A percentile compares a stretch with the other conserved stretches of the same genome.
phyloP scores from a whole-genome alignment of 2,797 vertebrate species.

The Diplodus sargus region DNA sequence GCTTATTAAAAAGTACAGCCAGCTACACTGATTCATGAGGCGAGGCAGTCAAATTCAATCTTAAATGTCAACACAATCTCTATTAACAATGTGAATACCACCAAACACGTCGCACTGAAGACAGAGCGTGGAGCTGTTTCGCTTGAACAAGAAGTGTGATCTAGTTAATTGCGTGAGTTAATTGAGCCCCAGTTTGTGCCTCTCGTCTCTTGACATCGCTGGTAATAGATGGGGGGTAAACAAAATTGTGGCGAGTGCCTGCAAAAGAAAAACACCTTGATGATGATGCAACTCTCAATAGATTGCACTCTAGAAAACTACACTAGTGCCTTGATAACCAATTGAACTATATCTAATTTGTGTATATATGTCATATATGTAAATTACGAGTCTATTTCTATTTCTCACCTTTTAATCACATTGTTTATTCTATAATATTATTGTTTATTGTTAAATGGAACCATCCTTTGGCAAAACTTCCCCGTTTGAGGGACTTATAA shows the following conservation, averaged over 20 bases:
- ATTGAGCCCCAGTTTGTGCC: neutral
- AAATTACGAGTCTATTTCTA: no score
- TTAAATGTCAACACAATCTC: slow-evolving; percentile 51
- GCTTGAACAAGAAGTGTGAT: slow-evolving; percentile 7
- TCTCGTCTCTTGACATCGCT: neutral
- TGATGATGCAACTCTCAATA: neutral
- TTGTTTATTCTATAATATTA: no score
- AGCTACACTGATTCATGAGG: slow-evolving; percentile 30
- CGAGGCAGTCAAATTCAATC: slow-evolving; percentile 35
- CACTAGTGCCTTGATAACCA: neutral
- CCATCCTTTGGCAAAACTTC: no score
- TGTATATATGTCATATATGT: no score
- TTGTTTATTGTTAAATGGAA: no score
- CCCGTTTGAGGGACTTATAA: no score
- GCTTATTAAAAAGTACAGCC: neutral
- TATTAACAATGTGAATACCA: slow-evolving; percentile 55
- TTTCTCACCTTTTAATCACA: no score
- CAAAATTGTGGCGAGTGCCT: neutral
- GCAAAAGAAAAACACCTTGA: slow-evolving; percentile 9
- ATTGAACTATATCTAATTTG: neutral
- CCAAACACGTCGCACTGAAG: slow-evolving; percentile 22
- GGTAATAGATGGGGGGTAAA: neutral
- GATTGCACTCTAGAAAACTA: neutral
- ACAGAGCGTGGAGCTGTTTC: slow-evolving; percentile 1
- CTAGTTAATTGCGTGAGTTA: neutral